Conservation (phyloP, 1,140 invertebrate genomes). For the Lucilia sericata region DNA sequence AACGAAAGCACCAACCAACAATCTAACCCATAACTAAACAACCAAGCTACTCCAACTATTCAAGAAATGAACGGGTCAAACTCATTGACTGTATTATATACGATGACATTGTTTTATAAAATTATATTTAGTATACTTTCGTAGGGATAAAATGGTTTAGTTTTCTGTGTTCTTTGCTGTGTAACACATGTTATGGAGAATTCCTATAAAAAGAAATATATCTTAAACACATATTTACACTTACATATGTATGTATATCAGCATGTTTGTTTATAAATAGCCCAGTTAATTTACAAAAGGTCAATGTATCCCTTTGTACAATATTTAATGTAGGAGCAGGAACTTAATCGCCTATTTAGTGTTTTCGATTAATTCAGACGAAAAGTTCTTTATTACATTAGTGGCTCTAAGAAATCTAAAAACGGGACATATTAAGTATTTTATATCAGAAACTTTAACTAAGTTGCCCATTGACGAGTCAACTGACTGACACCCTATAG, state of each 20-base stretch:
- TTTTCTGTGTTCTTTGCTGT: not conserved
- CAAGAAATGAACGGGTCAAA: constrained; percentile 14
- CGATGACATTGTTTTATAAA: constrained; percentile 18
- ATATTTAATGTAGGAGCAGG: no score
- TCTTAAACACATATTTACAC: not conserved
- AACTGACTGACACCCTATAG: no score
- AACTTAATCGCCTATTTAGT: no score
- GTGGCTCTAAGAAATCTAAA: no score
- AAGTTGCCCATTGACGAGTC: no score
- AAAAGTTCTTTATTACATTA: no score
- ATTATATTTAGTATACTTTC: not conserved
- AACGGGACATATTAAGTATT: no score
- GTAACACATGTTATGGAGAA: constrained; percentile 6
- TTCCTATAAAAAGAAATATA: not conserved
- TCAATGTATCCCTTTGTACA: no score
- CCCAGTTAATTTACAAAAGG: no score
- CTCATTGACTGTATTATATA: constrained; percentile 16
- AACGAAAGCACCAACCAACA: not conserved
- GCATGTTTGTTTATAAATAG: no score
- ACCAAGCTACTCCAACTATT: not conserved
- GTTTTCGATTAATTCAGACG: no score
- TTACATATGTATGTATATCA: not conserved
- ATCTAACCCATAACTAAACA: not conserved
- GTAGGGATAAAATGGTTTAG: not conserved
- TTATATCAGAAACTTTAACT: no score